Conservation (phyloP, 1,140 invertebrate species). For the Gonioctena quinquepunctata region DNA sequence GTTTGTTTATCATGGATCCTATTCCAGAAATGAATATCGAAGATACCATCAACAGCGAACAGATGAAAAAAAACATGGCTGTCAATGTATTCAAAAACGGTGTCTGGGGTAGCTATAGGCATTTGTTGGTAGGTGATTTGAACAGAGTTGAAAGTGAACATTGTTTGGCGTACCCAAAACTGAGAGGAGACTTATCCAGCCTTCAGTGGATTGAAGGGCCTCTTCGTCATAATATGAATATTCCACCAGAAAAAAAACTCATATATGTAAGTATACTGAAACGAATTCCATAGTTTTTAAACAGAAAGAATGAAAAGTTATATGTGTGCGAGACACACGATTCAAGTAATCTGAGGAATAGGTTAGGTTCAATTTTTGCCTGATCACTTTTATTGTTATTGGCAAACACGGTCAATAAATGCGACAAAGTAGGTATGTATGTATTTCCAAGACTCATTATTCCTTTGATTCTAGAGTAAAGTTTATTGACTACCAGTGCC, state of each 20-base stretch:
- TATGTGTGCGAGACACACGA: too few relatives aligned
- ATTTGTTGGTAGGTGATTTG: constrained; percentile 33
- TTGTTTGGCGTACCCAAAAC: constrained; percentile 76
- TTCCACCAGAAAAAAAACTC: constrained; percentile 55
- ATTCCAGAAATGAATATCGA: constrained; percentile 68
- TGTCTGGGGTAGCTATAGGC: constrained; percentile 67
- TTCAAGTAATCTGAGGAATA: too few relatives aligned
- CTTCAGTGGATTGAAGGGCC: constrained; percentile 80
- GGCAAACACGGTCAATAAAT: too few relatives aligned
- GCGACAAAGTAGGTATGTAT: too few relatives aligned
- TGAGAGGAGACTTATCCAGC: constrained; percentile 83
- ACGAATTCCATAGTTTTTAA: too few relatives aligned
- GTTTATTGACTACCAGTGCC: too few relatives aligned
- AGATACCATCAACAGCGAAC: constrained; percentile 64
- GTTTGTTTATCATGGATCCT: constrained; percentile 67
- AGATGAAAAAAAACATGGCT: constrained; percentile 65
- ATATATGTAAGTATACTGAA: constrained; percentile 56
- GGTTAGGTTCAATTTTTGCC: too few relatives aligned
- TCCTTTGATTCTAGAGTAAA: too few relatives aligned
- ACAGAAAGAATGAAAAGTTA: too few relatives aligned
- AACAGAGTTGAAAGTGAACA: constrained; percentile 62
- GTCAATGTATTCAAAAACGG: constrained; percentile 68
- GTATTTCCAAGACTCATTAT: too few relatives aligned
- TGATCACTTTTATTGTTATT: too few relatives aligned
- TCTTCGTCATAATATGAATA: constrained; percentile 49